These are phyloP conservation scores for Urocitellus parryii DNA, from an alignment of 2,113 vertebrate genomes.

Conservation along the genomic window DNA sequence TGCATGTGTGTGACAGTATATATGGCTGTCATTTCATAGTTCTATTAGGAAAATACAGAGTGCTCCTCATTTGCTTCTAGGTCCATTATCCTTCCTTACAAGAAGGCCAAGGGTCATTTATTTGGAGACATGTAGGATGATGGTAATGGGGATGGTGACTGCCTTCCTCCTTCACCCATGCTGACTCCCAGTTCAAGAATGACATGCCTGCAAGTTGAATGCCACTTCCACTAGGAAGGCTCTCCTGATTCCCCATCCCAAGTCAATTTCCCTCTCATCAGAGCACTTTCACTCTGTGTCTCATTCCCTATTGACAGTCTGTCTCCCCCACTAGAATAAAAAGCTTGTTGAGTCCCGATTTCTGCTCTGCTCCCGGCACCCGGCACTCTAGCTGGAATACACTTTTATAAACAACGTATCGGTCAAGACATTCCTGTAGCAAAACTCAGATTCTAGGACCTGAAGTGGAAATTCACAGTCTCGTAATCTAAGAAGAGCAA, in stretches of 20 bases:
- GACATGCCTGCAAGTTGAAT: neutral
- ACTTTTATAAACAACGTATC: neutral
- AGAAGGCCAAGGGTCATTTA: neutral
- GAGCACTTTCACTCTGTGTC: neutral
- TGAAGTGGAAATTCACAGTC: neutral
- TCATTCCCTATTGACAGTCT: neutral
- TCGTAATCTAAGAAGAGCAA: neutral
- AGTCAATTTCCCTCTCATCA: neutral
- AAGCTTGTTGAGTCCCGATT: neutral
- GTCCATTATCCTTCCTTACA: neutral
- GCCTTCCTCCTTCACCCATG: neutral
- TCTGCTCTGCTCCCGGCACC: too few species aligned
- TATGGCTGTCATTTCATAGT: too few species aligned
- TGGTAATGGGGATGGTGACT: accelerated
- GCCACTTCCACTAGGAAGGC: neutral
- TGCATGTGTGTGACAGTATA: too few species aligned
- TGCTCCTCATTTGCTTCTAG: neutral
- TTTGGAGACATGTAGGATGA: neutral
- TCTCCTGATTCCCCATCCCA: neutral
- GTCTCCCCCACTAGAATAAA: neutral
- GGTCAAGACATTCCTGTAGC: neutral
- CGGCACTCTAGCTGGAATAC: too few species aligned
- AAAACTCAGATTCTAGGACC: neutral
- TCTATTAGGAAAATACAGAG: neutral
- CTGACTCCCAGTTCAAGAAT: neutral